Evolutionary conservation across 2,113 vertebrate species (phyloP).

Genomic region (Gobio gobio): DNA sequence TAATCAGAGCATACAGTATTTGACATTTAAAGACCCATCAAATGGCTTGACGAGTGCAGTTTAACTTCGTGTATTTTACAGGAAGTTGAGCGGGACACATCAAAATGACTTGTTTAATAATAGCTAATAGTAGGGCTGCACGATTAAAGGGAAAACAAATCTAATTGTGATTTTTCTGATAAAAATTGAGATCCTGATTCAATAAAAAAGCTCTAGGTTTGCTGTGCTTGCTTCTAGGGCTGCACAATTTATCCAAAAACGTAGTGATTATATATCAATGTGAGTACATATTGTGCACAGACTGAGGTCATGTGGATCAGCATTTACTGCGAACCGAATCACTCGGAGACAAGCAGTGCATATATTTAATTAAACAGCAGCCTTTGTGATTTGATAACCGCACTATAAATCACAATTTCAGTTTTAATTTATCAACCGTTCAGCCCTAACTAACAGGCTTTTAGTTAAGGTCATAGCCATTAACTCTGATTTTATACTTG

Average conservation of each 20-base stretch:
- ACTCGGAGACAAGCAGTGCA: background rate
- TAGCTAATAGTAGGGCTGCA: background rate
- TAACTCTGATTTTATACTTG: background rate
- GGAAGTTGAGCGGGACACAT: background rate
- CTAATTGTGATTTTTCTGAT: too few relatives aligned
- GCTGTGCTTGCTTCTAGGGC: background rate
- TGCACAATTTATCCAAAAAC: background rate
- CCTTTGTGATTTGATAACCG: background rate
- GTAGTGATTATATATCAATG: background rate
- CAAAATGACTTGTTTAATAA: background rate
- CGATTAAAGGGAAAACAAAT: background rate
- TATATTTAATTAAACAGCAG: background rate
- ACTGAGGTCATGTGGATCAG: too few relatives aligned
- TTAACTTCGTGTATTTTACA: background rate
- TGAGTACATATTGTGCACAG: background rate
- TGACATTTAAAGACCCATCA: background rate
- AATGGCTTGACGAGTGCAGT: background rate
- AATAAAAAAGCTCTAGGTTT: background rate
- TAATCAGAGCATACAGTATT: background rate
- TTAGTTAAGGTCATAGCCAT: background rate
- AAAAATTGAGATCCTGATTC: background rate
- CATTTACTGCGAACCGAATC: background rate
- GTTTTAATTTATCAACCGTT: background rate
- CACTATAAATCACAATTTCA: background rate
- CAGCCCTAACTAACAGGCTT: background rate